A percentile compares a stretch with the other conserved stretches of the same genome.
Conservation (phyloP, 2,113 vertebrate species). For the Micromys minutus region DNA sequence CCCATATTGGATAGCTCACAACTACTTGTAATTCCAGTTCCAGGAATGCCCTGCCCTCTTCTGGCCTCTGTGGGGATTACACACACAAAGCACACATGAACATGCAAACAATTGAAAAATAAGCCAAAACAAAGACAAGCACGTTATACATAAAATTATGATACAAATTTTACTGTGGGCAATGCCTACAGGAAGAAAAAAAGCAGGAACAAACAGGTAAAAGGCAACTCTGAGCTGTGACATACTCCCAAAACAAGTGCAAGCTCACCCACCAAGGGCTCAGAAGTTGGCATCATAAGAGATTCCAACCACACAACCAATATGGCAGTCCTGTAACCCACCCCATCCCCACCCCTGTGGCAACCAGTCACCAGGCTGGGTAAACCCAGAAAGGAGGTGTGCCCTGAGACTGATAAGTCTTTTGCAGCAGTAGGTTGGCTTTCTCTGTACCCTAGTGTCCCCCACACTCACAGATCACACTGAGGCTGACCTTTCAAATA, state of each 20-base stretch:
- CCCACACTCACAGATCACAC: fast-evolving
- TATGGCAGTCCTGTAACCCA: not conserved
- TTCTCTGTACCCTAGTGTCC: no score
- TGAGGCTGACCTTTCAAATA: not conserved
- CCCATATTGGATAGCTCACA: not conserved
- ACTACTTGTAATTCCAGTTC: not conserved
- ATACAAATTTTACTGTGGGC: not conserved
- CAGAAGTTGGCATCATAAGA: not conserved
- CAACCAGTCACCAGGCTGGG: not conserved
- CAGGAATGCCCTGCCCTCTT: not conserved
- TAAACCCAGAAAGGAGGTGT: not conserved
- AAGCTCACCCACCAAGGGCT: not conserved
- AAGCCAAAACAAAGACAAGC: not conserved
- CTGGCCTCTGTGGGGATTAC: no score
- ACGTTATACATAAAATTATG: not conserved
- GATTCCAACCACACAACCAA: not conserved
- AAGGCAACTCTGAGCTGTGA: no score
- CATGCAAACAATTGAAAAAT: not conserved
- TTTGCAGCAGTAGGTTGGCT: fast-evolving
- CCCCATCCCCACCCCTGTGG: no score
- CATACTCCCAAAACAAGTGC: not conserved
- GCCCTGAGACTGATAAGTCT: not conserved
- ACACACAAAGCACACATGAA: not conserved
- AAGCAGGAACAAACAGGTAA: not conserved
- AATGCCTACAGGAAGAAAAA: not conserved